Conservation (phyloP, 2,888 invertebrate species). For the Drosophila dives region DNA sequence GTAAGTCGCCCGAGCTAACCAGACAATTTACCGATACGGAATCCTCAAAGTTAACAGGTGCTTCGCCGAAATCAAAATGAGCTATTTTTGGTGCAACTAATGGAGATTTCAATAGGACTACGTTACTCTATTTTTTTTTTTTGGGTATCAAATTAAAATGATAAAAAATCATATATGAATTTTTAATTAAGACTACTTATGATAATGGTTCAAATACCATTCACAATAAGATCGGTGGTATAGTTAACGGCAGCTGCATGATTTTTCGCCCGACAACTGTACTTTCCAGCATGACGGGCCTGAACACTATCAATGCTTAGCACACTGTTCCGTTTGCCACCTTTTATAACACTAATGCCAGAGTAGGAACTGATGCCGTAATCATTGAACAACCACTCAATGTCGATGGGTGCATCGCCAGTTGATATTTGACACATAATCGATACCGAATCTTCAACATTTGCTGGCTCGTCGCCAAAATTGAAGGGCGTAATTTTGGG, state of each 20-base stretch:
- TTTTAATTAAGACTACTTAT: background rate
- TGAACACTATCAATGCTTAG: slow-evolving; percentile 88
- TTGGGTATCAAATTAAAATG: slow-evolving; percentile 12
- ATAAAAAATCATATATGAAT: slow-evolving; percentile 22
- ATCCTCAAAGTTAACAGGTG: slow-evolving; percentile 86
- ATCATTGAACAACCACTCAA: slow-evolving; percentile 87
- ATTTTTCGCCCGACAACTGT: slow-evolving; percentile 91
- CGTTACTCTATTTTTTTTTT: background rate
- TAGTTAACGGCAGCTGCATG: slow-evolving; percentile 89
- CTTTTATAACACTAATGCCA: slow-evolving; percentile 81
- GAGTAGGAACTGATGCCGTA: slow-evolving; percentile 82
- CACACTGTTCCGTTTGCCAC: slow-evolving; percentile 87
- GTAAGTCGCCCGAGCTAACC: slow-evolving; percentile 91
- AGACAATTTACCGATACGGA: slow-evolving; percentile 90
- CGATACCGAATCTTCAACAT: slow-evolving; percentile 89
- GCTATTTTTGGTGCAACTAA: slow-evolving; percentile 91
- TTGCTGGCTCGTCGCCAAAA: slow-evolving; percentile 90
- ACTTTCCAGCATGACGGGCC: slow-evolving; percentile 89
- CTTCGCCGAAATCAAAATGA: slow-evolving; percentile 89
- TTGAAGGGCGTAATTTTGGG: slow-evolving; percentile 89
- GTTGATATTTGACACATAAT: slow-evolving; percentile 89
- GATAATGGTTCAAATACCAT: slow-evolving; percentile 86
- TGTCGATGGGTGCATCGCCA: slow-evolving; percentile 89
- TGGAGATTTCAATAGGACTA: slow-evolving; percentile 3
- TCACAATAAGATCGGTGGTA: slow-evolving; percentile 89